These are phyloP conservation scores for Phylloscopus trochiloides DNA, from an alignment of 2,113 vertebrate genomes.

Conservation along the genomic window DNA sequence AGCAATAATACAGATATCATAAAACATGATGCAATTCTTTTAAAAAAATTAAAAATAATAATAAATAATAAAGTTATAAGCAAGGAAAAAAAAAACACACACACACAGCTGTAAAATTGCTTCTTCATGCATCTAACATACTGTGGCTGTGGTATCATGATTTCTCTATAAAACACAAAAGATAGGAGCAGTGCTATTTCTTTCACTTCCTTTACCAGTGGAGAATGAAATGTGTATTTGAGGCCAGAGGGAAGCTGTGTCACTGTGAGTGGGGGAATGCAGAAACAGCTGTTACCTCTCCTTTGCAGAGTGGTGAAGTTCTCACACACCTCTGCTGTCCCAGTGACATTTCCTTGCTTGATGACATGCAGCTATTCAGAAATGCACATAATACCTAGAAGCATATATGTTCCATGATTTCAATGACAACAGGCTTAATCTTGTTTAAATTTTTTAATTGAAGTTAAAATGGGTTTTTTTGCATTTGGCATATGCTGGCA, in stretches of 20 bases:
- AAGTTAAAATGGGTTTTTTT: conserved; percentile 50
- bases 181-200: background rate
- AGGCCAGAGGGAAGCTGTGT: background rate
- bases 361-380: background rate
- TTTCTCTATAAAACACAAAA: background rate
- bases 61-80: accelerated
- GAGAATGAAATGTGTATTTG: background rate
- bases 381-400: background rate
- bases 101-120: background rate
- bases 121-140: background rate
- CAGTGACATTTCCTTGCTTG: too few relatives aligned
- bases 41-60: background rate
- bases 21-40: background rate
- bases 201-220: background rate
- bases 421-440: background rate
- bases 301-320: background rate
- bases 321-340: background rate
- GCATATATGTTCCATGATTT: background rate
- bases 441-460: conserved; percentile 7
- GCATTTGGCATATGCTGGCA: conserved; percentile 25
- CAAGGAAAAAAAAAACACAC: background rate
- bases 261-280: background rate
- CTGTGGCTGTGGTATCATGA: background rate
- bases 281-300: background rate
- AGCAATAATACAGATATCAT: background rate